Conservation (phyloP, 2,888 invertebrate species). For the Ceraclea dissimilis region DNA sequence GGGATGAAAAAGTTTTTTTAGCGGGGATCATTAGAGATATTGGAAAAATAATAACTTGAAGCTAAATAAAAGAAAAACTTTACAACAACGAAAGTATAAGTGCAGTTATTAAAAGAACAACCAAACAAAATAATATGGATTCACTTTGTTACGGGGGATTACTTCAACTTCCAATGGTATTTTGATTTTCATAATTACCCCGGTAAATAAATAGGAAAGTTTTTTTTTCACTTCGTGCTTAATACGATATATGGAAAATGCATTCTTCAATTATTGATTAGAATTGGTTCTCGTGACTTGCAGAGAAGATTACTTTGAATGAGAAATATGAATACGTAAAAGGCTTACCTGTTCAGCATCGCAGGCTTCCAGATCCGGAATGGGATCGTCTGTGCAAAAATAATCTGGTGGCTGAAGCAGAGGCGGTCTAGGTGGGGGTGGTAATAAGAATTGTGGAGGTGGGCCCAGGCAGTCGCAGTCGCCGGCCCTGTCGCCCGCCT, state of each 20-base stretch:
- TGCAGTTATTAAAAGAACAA: not conserved
- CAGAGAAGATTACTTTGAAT: too few species aligned
- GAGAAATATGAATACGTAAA: too few species aligned
- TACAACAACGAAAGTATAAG: not conserved
- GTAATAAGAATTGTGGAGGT: conserved; percentile 66
- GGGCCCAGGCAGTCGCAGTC: conserved; percentile 72
- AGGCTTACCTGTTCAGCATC: conserved; percentile 73
- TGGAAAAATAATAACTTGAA: conserved; percentile 2
- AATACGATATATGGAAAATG: too few species aligned
- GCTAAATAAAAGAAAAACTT: not conserved
- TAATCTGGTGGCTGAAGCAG: conserved; percentile 58
- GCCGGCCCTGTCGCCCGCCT: conserved; percentile 48
- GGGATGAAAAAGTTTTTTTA: not conserved
- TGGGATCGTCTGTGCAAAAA: conserved; percentile 63
- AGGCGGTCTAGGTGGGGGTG: conserved; percentile 67
- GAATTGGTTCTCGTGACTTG: too few species aligned
- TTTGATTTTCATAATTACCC: too few species aligned
- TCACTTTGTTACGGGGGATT: too few species aligned
- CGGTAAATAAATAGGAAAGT: too few species aligned
- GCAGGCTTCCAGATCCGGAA: conserved; percentile 66
- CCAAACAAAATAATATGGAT: not conserved
- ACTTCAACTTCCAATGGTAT: too few species aligned
- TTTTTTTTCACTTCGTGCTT: too few species aligned
- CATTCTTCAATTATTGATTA: too few species aligned
- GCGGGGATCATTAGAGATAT: not conserved